Conservation (phyloP, 2,797 vertebrate species). For the Choloepus didactylus region DNA sequence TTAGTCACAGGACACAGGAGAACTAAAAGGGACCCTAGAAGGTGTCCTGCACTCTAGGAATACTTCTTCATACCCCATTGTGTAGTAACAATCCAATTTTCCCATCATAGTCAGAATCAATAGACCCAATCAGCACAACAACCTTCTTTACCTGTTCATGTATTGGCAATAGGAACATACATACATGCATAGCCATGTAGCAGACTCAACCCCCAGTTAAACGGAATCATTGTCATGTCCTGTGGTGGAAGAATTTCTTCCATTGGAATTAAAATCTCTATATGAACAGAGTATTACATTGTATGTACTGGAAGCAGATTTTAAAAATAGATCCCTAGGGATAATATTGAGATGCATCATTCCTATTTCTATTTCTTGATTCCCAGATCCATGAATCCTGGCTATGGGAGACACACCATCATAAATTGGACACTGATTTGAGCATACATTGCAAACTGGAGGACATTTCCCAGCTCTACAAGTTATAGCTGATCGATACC, state of each 20-base stretch:
- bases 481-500: background rate
- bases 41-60: background rate
- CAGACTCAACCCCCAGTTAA: background rate
- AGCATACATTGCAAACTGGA: background rate
- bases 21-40: background rate
- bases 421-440: background rate
- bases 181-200: background rate
- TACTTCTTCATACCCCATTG: background rate
- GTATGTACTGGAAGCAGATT: background rate
- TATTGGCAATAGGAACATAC: background rate
- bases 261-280: background rate
- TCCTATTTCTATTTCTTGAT: background rate
- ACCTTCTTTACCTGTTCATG: background rate
- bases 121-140: background rate
- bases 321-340: background rate
- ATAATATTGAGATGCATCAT: background rate
- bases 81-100: no score
- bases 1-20: background rate
- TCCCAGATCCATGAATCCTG: background rate
- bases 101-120: background rate
- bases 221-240: background rate
- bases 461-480: background rate
- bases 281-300: background rate
- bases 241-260: background rate
- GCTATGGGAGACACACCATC: background rate